Conservation (phyloP, 2,888 invertebrate genomes). For the Limnephilus auricula region DNA sequence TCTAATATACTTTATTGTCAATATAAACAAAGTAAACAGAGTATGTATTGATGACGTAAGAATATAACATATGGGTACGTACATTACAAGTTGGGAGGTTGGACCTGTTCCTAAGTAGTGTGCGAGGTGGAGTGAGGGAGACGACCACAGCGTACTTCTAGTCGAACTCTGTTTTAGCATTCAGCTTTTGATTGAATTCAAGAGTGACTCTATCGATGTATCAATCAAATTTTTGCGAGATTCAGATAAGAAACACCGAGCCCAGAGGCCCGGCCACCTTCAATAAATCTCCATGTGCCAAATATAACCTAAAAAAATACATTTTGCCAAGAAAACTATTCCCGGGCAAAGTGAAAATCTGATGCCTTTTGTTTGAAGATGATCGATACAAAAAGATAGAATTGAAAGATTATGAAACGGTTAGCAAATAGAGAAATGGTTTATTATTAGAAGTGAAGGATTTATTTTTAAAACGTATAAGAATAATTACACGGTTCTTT, state of each 20-base stretch:
- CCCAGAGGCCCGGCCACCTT: constrained; percentile 38
- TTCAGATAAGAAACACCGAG: constrained; percentile 47
- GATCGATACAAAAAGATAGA: neutral
- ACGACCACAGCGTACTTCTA: neutral
- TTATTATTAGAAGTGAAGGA: neutral
- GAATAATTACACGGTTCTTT: too few relatives aligned
- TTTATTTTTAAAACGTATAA: too few relatives aligned
- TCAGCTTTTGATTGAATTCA: constrained; percentile 52
- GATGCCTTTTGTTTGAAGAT: constrained; percentile 16
- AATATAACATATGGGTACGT: neutral
- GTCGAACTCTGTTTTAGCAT: neutral
- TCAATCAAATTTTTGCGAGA: constrained; percentile 58
- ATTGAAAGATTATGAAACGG: neutral
- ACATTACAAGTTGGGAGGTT: neutral
- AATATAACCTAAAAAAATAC: constrained; percentile 58
- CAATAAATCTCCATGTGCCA: constrained; percentile 59
- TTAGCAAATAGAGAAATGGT: neutral
- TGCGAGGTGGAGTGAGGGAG: neutral
- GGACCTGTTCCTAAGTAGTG: neutral
- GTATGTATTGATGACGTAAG: neutral
- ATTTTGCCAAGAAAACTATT: constrained; percentile 13
- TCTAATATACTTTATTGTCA: neutral
- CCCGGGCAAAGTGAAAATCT: neutral
- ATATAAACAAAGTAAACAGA: neutral
- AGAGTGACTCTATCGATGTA: constrained; percentile 59